Percentiles rank a stretch among this genome's conserved stretches.
phyloP scores from a whole-genome alignment of 92 coral and sea anemone genomes.

The Parazoanthus swiftii region DNA sequence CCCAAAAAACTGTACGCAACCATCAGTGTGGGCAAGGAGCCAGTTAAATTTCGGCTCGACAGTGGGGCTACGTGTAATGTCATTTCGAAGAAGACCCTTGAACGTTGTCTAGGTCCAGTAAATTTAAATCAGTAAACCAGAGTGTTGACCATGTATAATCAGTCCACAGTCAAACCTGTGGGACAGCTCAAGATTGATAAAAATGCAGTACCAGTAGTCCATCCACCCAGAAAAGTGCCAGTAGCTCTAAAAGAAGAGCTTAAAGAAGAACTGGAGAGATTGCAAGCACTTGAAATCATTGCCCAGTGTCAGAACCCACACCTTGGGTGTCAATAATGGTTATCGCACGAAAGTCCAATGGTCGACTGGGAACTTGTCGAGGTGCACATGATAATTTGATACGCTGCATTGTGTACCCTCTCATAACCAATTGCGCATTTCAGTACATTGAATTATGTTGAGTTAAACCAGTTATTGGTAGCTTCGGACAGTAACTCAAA shows the following conservation, averaged over 20 bases:
- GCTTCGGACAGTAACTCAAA: too few species aligned
- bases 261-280: constrained; percentile 3
- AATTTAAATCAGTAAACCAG: neutral
- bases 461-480: too few species aligned
- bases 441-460: too few species aligned
- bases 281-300: neutral
- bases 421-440: too few species aligned
- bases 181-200: constrained; percentile 34
- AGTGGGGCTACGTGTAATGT: constrained; percentile 51
- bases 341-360: neutral
- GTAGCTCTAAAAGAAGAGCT: constrained; percentile 40
- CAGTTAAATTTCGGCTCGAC: constrained; percentile 57
- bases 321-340: neutral
- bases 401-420: too few species aligned
- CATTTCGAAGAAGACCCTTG: constrained; percentile 29
- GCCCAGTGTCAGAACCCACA: neutral
- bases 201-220: constrained; percentile 36
- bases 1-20: constrained; percentile 47
- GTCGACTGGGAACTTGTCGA: neutral
- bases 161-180: constrained; percentile 29
- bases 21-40: constrained; percentile 45
- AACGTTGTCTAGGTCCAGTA: constrained; percentile 49
- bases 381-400: too few species aligned
- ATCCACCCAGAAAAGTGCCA: constrained; percentile 50
- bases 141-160: constrained; percentile 39